Percentiles rank a stretch among this genome's conserved stretches.
phyloP scores from a whole-genome alignment of 2,888 invertebrate species.

The Amitus sp. region DNA sequence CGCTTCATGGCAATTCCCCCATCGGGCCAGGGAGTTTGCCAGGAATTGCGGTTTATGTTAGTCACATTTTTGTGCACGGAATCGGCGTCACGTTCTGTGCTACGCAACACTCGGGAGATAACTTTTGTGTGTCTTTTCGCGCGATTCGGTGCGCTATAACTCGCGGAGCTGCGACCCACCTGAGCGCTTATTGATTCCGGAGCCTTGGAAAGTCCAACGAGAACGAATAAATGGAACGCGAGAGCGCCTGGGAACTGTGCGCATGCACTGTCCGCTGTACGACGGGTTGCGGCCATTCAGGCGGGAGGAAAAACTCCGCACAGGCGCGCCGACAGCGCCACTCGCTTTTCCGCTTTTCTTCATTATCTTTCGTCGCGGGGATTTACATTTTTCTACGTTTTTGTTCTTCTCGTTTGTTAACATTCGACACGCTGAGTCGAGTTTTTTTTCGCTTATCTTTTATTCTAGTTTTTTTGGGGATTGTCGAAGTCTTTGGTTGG shows the following conservation, averaged over 20 bases:
- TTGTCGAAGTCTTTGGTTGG: too few relatives aligned
- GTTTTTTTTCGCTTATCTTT: too few relatives aligned
- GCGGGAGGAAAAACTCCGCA: conserved; percentile 27
- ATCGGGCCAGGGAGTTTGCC: neutral
- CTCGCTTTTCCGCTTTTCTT: conserved; percentile 12
- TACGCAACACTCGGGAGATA: conserved; percentile 16
- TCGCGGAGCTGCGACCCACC: conserved; percentile 45
- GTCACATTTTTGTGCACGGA: conserved; percentile 17
- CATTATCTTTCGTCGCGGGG: too few relatives aligned
- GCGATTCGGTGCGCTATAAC: conserved; percentile 20
- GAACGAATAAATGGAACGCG: conserved; percentile 21
- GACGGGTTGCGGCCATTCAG: conserved; percentile 35
- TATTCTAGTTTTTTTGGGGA: too few relatives aligned
- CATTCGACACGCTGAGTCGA: too few relatives aligned
- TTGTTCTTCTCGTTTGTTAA: too few relatives aligned
- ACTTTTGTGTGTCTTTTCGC: conserved; percentile 21
- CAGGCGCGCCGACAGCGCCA: conserved; percentile 23
- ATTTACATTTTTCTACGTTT: too few relatives aligned
- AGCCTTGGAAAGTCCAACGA: conserved; percentile 24
- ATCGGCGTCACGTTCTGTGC: conserved; percentile 7
- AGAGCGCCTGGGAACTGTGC: conserved; percentile 39
- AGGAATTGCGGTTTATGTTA: conserved; percentile 2
- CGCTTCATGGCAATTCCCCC: conserved; percentile 39
- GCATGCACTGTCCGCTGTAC: conserved; percentile 32
- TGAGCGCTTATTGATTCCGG: conserved; percentile 56